Base-by-base conservation (phyloP, 2,888 invertebrate genomes). In the Ichneumoninae sp. region DNA sequence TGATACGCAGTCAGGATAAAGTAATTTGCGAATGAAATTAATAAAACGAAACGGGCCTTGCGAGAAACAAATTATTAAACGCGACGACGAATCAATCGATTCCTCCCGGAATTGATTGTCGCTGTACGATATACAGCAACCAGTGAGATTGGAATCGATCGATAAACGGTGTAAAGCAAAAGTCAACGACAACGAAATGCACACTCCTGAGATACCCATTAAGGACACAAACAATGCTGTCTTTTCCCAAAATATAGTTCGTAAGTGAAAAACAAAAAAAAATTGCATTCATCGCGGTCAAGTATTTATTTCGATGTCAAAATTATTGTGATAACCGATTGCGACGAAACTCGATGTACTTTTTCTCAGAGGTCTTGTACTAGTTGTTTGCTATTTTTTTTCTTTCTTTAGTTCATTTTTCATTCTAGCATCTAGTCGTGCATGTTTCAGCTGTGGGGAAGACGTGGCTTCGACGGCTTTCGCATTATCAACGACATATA, bases 141-240 rank as follows among this genome's bases (percentile, higher is more conserved):
- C 19, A 62, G 22, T 65, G 71, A 75, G 22, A 68, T 66, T 69
- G 57, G 74, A 62, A 78, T 82, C 82, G 60, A 79, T 71, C 65
- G 75, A 79, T 69, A 68, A 65, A 52, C 52, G 78, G 40, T 82
- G 75, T 71, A 74, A 70, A 50, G 33, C 54, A 65, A 75, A 54
- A 75, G 78, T 82, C 75, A 79, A 75, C 66, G 78, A 84, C 84
- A 84, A 84, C 84, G 84, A 84, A 84, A 84, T 70, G 74, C 75
- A 81, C 75, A 65, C 57, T 54, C 65, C 74, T 74, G 77, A 81
- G 47, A 74, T 47, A 60, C 2, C 75, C 65, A 22, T 50, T 75
- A 47, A 65, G 65, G 68, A 36, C 33, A 82, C 60, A 47, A 65
- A 74, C 47, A 22, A 72, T 26, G 19, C 52, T 40, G 44, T 3